phyloP scores from a whole-genome alignment of 2,113 vertebrate species.

The Embiotoca jacksoni region DNA sequence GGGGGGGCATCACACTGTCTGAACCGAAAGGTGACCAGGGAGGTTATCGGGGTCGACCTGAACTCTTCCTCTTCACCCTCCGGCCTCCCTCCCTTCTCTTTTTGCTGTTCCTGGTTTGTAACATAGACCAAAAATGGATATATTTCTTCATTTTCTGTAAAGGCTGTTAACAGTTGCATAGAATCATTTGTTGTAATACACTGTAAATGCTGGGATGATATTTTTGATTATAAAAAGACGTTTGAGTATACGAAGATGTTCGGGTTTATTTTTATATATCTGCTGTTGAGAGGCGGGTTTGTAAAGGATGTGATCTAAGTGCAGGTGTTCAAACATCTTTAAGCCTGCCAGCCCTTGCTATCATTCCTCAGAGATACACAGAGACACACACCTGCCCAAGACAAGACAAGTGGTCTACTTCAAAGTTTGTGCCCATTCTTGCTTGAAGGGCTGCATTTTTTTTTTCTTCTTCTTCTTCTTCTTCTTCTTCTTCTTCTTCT shows the following conservation, averaged over 20 bases:
- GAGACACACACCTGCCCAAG: slow-evolving; percentile 31
- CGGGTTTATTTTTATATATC: slow-evolving; percentile 35
- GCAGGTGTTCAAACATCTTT: slow-evolving; percentile 28
- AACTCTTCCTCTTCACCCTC: slow-evolving; percentile 55
- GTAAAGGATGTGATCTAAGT: not conserved
- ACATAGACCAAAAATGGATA: slow-evolving; percentile 74
- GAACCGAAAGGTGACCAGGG: slow-evolving; percentile 43
- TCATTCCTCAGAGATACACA: slow-evolving; percentile 20
- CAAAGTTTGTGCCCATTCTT: slow-evolving; percentile 26
- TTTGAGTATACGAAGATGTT: slow-evolving; percentile 54
- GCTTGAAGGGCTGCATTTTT: slow-evolving; percentile 44
- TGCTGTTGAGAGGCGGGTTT: not conserved
- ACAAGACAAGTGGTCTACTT: slow-evolving; percentile 15
- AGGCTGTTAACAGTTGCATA: slow-evolving; percentile 82
- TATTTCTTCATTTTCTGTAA: slow-evolving; percentile 85
- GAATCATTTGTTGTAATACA: slow-evolving; percentile 84
- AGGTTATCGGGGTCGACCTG: slow-evolving; percentile 66
- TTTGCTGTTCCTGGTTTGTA: slow-evolving; percentile 78
- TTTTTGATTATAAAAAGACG: slow-evolving; percentile 83
- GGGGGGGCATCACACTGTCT: slow-evolving; percentile 41
- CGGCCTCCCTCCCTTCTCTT: slow-evolving; percentile 60
- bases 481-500: slow-evolving; percentile 14
- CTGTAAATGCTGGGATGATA: slow-evolving; percentile 87
- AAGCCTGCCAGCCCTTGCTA: slow-evolving; percentile 2
- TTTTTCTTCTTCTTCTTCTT: not conserved